Evolutionary conservation across 2,113 vertebrate genomes (phyloP).

Genomic region (Strigops habroptila): DNA sequence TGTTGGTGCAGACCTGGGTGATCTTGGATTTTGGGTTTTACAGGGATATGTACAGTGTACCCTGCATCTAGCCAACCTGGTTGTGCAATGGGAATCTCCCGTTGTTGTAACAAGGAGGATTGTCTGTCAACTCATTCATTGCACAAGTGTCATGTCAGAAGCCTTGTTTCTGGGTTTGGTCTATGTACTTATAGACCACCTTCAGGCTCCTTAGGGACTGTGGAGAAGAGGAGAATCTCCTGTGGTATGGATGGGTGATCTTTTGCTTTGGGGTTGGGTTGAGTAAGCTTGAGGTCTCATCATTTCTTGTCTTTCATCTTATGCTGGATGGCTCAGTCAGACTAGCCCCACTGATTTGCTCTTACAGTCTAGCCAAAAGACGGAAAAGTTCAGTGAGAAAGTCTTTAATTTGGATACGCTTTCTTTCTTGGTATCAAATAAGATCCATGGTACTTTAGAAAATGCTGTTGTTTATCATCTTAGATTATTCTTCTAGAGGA

Average conservation of each 20-base stretch:
- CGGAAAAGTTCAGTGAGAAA: neutral
- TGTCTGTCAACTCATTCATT: neutral
- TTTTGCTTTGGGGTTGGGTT: neutral
- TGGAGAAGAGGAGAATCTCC: neutral
- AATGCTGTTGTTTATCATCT: neutral
- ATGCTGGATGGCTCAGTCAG: neutral
- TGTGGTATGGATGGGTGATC: neutral
- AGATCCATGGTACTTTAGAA: neutral
- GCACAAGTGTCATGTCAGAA: neutral
- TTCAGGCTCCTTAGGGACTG: neutral
- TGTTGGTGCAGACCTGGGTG: neutral
- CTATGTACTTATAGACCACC: neutral
- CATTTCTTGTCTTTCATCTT: neutral
- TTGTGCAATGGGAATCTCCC: neutral
- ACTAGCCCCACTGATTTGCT: neutral
- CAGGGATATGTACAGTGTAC: neutral
- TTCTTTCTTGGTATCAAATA: neutral
- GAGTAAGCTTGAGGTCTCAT: neutral
- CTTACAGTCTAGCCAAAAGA: neutral
- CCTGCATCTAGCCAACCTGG: neutral
- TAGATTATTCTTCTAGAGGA: neutral
- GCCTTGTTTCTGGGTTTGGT: neutral
- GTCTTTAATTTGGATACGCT: neutral
- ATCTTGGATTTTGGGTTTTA: neutral
- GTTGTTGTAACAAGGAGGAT: neutral